phyloP scores from a whole-genome alignment of 2,888 invertebrate species.

The Synanthedon andrenaeformis region DNA sequence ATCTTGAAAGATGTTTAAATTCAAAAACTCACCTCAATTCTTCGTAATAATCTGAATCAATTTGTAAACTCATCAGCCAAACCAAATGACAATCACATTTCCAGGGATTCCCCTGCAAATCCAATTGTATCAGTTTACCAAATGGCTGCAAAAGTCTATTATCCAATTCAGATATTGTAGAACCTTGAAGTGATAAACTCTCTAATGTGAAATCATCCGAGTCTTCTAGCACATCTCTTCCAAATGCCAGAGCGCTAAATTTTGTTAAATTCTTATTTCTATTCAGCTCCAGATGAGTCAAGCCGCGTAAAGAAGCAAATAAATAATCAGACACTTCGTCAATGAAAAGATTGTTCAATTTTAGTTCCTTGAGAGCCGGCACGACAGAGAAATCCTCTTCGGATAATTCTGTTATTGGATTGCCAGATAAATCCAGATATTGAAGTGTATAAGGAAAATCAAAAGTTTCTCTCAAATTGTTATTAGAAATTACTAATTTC shows the following conservation, averaged over 20 bases:
- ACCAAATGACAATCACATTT: slow-evolving; percentile 72
- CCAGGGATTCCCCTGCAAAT: slow-evolving; percentile 74
- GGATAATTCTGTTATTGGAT: slow-evolving; percentile 60
- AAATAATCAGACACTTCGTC: slow-evolving; percentile 63
- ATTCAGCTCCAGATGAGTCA: slow-evolving; percentile 64
- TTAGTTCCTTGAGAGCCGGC: slow-evolving; percentile 62
- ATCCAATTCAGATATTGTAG: slow-evolving; percentile 47
- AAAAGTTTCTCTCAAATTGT: slow-evolving; percentile 66
- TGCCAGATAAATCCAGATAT: slow-evolving; percentile 74
- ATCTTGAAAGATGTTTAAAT: neutral
- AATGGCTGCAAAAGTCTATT: slow-evolving; percentile 49
- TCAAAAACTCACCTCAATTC: slow-evolving; percentile 49
- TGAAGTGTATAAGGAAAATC: slow-evolving; percentile 67
- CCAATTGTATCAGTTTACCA: slow-evolving; percentile 51
- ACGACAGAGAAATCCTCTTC: slow-evolving; percentile 60
- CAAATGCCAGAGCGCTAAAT: slow-evolving; percentile 58
- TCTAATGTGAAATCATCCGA: slow-evolving; percentile 53
- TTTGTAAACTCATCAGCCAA: slow-evolving; percentile 59
- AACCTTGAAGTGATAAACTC: slow-evolving; percentile 54
- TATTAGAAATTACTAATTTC: slow-evolving; percentile 59
- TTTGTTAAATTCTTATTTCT: slow-evolving; percentile 64
- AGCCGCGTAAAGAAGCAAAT: slow-evolving; percentile 63
- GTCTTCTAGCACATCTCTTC: slow-evolving; percentile 41
- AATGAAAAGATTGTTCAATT: slow-evolving; percentile 69
- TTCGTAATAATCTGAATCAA: slow-evolving; percentile 42